Base-by-base conservation (phyloP, 2,888 invertebrate genomes). In the Brachynemurus nebulosus region DNA sequence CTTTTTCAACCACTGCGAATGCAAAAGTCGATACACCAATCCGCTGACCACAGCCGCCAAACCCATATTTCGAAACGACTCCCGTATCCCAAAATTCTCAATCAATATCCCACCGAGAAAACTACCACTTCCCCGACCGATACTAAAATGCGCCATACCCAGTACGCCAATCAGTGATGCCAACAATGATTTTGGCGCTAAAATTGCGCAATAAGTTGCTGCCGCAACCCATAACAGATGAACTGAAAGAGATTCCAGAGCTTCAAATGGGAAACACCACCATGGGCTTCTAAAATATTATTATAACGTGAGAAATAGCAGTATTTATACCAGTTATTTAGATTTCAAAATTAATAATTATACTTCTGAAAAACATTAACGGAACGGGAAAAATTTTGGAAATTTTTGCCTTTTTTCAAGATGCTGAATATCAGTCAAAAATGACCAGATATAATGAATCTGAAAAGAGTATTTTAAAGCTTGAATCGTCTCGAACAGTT, bases 161-260 rank as follows among this genome's bases (percentile, higher is more conserved):
- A 90, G 69, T 1, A 90, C 80, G 14, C 90, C 90, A 56, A 89
- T 88, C 43, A 90, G 69, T 1, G 90, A 90, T 4, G 89, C 89
- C 45, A 89, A 66, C 51, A 89, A 67, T 55, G 79, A 85, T 59
- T 82, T 81, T 0, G 91, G 90, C 1, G 89, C 85, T 53, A 90
- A 64, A 61, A 84, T 74, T 11, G 86, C 82, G 56, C 86, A 88
- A 61, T 90, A 89, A 0, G 88, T 86, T 5, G 89, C 85, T 1
- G 88, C 88, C 27, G 91, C 86, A 12, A 89, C 86, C 83, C 88
- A 90, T 86, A 90, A 86, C 51, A 91, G 66, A 57, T 88, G 86
- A 18, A 86, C 85, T 0, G 86, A 86, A 12, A 88, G 65, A 0
- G 86, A 82, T 63, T 88, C 88, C 74, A 88, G 77, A 0, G 85